Conservation (phyloP, 1,140 invertebrate genomes). For the Araneus ventricosus region DNA sequence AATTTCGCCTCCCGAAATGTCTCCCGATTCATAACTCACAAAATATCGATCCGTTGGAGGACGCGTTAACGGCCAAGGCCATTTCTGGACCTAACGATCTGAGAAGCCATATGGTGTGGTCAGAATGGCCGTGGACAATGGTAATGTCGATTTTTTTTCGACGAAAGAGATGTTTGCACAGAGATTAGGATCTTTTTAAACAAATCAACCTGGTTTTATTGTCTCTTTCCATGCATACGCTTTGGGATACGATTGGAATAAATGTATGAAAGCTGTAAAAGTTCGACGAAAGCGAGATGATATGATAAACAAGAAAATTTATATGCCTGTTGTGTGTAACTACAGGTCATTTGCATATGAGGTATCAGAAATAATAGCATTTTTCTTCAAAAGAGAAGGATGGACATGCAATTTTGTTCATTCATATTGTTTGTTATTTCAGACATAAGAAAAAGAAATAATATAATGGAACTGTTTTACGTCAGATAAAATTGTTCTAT, state of each 20-base stretch:
- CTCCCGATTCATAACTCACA: background rate
- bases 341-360: too few relatives aligned
- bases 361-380: too few relatives aligned
- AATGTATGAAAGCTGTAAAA: background rate
- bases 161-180: background rate
- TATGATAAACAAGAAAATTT: background rate
- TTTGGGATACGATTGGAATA: background rate
- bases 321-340: too few relatives aligned
- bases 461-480: too few relatives aligned
- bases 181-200: background rate
- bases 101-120: conserved; percentile 1
- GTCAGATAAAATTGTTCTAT: too few relatives aligned
- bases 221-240: background rate
- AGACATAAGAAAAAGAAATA: too few relatives aligned
- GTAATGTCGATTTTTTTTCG: background rate
- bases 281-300: background rate
- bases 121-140: background rate
- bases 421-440: too few relatives aligned
- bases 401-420: too few relatives aligned
- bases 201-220: background rate
- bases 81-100: conserved; percentile 36
- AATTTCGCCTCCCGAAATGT: background rate
- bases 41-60: background rate
- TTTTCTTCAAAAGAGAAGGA: too few relatives aligned
- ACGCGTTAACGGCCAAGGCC: conserved; percentile 40